Percentiles rank a stretch among this genome's conserved stretches.
These are phyloP conservation scores for Diachrysia chrysitis DNA, from an alignment of 2,888 invertebrate species.

Conservation along the genomic window DNA sequence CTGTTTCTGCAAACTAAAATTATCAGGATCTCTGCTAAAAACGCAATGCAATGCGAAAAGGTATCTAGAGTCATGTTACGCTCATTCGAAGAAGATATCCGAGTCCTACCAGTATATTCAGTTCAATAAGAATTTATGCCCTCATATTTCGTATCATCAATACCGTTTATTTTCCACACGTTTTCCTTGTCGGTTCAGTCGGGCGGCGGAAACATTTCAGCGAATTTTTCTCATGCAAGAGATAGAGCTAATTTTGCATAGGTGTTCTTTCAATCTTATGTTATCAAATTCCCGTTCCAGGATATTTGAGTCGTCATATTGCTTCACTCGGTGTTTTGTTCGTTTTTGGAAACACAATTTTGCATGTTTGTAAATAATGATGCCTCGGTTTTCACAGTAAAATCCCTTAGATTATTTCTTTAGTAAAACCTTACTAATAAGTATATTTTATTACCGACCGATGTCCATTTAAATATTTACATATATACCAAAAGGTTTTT, in stretches of 20 bases:
- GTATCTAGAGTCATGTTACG: slow-evolving; percentile 43
- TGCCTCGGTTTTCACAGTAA: background rate
- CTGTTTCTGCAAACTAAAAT: slow-evolving; percentile 35
- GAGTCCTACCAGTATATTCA: slow-evolving; percentile 57
- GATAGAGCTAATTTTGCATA: slow-evolving; percentile 62
- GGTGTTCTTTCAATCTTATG: slow-evolving; percentile 47
- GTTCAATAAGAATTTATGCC: slow-evolving; percentile 69
- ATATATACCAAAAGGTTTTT: too few relatives aligned
- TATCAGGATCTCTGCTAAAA: slow-evolving; percentile 43
- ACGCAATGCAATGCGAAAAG: slow-evolving; percentile 59
- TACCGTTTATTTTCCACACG: slow-evolving; percentile 70
- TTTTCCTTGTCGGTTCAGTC: slow-evolving; percentile 68
- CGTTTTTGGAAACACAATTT: background rate
- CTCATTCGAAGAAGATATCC: slow-evolving; percentile 51
- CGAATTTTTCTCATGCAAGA: slow-evolving; percentile 58
- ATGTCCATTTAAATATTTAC: background rate
- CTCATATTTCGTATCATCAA: slow-evolving; percentile 72
- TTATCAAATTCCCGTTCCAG: slow-evolving; percentile 39
- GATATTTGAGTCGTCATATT: slow-evolving; percentile 30
- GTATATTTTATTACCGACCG: too few relatives aligned
- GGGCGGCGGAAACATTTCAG: slow-evolving; percentile 59
- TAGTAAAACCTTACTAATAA: too few relatives aligned
- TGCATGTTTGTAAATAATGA: background rate
- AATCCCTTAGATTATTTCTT: too few relatives aligned
- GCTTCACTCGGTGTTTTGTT: background rate